These are phyloP conservation scores for Trichechus manatus DNA, from an alignment of 2,113 vertebrate species.

Conservation along the genomic window DNA sequence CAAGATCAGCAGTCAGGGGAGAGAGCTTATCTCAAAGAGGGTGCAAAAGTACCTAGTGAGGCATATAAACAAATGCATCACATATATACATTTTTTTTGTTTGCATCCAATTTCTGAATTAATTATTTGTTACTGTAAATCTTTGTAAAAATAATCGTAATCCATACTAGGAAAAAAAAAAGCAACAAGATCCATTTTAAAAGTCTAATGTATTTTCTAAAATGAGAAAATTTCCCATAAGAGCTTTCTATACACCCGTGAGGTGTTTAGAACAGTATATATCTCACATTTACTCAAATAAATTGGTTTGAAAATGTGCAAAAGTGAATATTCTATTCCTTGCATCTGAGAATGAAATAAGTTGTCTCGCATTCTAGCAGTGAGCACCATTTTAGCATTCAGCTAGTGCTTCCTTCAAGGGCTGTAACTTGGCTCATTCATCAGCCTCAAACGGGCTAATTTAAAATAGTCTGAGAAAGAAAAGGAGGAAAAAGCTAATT, in stretches of 20 bases:
- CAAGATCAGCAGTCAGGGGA: neutral
- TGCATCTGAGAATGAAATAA: slow-evolving; percentile 42
- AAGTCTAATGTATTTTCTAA: slow-evolving; percentile 40
- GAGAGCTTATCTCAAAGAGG: neutral
- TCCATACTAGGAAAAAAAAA: neutral
- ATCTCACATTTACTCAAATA: slow-evolving; percentile 21
- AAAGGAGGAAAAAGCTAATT: slow-evolving; percentile 67
- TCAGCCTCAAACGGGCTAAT: slow-evolving; percentile 65
- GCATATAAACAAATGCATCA: neutral
- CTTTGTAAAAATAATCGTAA: neutral
- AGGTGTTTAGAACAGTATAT: neutral
- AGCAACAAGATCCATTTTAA: neutral
- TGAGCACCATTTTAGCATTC: slow-evolving; percentile 36
- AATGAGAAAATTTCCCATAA: neutral
- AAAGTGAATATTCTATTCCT: neutral
- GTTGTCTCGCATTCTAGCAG: neutral
- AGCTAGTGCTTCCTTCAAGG: slow-evolving; percentile 16
- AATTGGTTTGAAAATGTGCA: slow-evolving; percentile 33
- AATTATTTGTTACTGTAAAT: neutral
- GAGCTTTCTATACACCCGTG: neutral
- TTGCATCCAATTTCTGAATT: slow-evolving; percentile 30
- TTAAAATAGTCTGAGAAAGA: slow-evolving; percentile 70
- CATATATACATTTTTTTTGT: neutral
- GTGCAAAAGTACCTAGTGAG: neutral
- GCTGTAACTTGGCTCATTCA: slow-evolving; percentile 68